Conservation (phyloP, 2,113 vertebrate genomes). For the Bos javanicus region DNA sequence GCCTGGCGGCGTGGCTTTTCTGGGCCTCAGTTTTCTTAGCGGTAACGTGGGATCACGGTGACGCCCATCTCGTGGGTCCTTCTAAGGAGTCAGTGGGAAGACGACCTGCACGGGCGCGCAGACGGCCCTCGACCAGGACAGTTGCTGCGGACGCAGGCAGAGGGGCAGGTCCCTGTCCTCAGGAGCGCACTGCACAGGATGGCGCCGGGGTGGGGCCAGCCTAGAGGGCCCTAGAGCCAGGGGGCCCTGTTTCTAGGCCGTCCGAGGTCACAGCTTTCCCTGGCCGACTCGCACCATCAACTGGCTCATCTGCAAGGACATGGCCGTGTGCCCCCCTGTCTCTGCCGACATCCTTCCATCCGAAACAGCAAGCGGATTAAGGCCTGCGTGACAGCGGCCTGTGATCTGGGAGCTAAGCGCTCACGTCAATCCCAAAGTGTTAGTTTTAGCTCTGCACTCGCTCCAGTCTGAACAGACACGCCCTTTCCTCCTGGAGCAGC, state of each 20-base stretch:
- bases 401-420: background rate
- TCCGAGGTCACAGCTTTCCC: background rate
- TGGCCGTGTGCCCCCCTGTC: fast-evolving
- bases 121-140: background rate
- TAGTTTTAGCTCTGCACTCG: background rate
- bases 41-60: background rate
- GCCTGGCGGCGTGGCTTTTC: background rate
- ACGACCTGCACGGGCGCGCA: too few species aligned
- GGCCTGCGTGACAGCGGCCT: background rate
- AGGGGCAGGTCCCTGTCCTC: background rate
- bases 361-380: background rate
- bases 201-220: background rate
- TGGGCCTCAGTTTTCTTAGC: background rate
- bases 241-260: background rate
- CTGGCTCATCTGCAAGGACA: background rate
- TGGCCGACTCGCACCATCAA: background rate
- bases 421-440: background rate
- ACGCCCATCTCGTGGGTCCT: background rate
- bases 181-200: background rate
- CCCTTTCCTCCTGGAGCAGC: background rate
- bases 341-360: background rate
- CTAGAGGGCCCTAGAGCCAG: background rate
- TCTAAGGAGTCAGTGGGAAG: background rate
- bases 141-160: background rate
- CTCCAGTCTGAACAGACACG: background rate